Percentiles rank a stretch among this genome's conserved stretches.
phyloP scores from a whole-genome alignment of 2,113 vertebrate species.

The Agapornis roseicollis region DNA sequence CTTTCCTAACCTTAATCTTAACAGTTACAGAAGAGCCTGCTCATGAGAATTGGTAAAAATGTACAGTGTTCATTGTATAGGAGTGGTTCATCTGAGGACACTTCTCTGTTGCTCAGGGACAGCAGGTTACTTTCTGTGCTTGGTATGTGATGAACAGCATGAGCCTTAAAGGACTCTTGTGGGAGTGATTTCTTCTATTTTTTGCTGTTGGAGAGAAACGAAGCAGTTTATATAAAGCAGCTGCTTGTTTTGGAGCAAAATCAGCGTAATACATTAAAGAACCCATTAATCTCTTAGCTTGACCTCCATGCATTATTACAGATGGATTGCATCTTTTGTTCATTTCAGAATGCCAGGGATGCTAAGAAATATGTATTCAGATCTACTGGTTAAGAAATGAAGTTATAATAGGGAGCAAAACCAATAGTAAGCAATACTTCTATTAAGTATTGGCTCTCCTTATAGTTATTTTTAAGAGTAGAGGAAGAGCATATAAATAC shows the following conservation, averaged over 20 bases:
- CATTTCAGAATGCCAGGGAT: not conserved
- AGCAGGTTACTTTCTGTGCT: constrained; percentile 19
- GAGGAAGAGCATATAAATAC: not conserved
- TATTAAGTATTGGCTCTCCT: not conserved
- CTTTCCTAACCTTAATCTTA: not conserved
- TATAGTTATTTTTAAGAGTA: not conserved
- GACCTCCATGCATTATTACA: constrained; percentile 2
- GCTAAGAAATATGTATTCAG: not conserved
- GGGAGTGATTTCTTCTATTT: constrained; percentile 28
- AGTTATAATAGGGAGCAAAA: not conserved
- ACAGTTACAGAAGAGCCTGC: not conserved
- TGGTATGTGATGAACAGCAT: not conserved
- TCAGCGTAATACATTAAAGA: constrained; percentile 19
- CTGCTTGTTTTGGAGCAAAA: constrained; percentile 49
- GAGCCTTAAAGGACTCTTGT: not conserved
- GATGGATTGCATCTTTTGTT: not conserved
- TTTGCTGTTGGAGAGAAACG: constrained; percentile 31
- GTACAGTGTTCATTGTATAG: not conserved
- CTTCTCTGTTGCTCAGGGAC: not conserved
- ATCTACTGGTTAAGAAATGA: not conserved
- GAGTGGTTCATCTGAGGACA: constrained; percentile 16
- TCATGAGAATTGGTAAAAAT: not conserved
- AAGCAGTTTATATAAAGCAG: constrained; percentile 43
- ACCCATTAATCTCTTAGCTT: constrained; percentile 22
- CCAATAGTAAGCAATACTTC: no score